Base-by-base conservation (phyloP, 2,113 vertebrate species). In the Copsychus sechellarum region DNA sequence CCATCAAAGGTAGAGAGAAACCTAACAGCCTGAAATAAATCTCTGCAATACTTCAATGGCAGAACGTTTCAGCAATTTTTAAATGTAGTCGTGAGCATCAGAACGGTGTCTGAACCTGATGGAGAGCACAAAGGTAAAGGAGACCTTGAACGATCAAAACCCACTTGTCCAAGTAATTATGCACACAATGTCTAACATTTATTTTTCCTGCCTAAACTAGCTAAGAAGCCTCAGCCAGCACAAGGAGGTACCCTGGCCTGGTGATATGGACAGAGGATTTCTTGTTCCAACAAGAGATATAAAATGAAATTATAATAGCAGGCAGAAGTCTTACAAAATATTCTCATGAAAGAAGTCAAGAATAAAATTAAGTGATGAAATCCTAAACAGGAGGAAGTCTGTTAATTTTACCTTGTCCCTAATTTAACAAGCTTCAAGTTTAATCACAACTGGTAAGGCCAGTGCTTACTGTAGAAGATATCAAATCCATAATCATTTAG, bases 1-100 rank as follows among this genome's bases (percentile, higher is more conserved):
- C 93, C 92, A 90, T 96, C 89, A 98, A 98, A 95, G 69, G 45
- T 62, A 50, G 71, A 78, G 72, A 95, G 54, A 95, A 88, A 96
- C 66, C 64, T 84, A 91, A 96, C 60, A 95, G 66, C 34, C 73
- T 92, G 83, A 98, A 97, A 97, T 88, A 96, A 91, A 93, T 88
- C 82, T 81, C 91, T 85, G 65, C 40, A 87, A 87, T 61, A 76
- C 56, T 80, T 76, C 88, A 95, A 78, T 40, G 58, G 51, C 54
- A 91, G 93, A 82, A 80, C 40, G 22, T 94, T 88, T 90, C 77
- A 94, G 86, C 93, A 95, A 91, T 82, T 95, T 65, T 90, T 47
- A 87, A 95, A 91, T 69, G 71, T 45, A 81, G 61, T 72, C 3
- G 3, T 38, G 71, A 92, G 56, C 69, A 70, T 74, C 90, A 95